phyloP scores from a whole-genome alignment of 2,797 vertebrate species.

The Ficedula albicollis region DNA sequence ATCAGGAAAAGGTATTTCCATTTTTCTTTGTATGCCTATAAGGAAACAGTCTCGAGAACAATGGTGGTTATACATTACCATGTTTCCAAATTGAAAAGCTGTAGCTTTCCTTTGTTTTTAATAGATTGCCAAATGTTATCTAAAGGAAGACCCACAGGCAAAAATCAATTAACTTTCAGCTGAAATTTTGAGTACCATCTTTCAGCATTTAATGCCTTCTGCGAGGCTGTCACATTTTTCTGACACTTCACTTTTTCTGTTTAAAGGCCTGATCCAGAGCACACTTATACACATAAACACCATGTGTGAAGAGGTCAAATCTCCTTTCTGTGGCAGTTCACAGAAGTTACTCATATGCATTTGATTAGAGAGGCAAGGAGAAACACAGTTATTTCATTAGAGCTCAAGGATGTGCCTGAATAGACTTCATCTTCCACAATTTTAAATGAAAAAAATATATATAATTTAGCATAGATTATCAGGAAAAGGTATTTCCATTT shows the following conservation, averaged over 20 bases:
- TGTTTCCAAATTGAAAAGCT: too few relatives aligned
- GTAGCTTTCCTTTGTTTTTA: too few relatives aligned
- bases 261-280: conserved; percentile 1
- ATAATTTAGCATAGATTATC: background rate
- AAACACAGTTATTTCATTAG: background rate
- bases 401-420: background rate
- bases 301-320: background rate
- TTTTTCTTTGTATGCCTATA: too few relatives aligned
- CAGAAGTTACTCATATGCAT: background rate
- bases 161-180: conserved; percentile 45
- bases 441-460: background rate
- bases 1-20: too few relatives aligned
- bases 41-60: too few relatives aligned
- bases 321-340: background rate
- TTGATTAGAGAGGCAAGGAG: background rate
- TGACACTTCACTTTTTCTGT: conserved; percentile 1
- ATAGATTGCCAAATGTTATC: too few relatives aligned
- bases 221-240: conserved; percentile 12
- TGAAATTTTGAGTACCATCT: conserved; percentile 33
- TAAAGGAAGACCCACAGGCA: conserved; percentile 33
- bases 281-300: background rate
- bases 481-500: background rate
- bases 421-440: background rate
- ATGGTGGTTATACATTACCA: too few relatives aligned
- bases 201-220: conserved; percentile 36